Evolutionary conservation across 2,113 vertebrate species (phyloP).

Genomic region (Hylia prasina): DNA sequence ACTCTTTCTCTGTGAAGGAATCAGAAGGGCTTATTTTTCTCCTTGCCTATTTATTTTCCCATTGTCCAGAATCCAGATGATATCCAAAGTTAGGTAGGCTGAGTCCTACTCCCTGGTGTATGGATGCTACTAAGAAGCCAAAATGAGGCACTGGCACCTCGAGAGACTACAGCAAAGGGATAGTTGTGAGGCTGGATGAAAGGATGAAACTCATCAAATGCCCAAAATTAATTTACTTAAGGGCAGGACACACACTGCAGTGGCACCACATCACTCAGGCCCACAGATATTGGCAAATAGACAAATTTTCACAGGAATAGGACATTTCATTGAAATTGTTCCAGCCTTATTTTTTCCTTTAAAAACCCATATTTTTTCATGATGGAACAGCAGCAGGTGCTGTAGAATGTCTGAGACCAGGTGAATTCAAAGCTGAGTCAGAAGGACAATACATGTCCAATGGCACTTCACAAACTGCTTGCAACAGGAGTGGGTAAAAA

Average conservation of each 20-base stretch:
- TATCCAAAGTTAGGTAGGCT: background rate
- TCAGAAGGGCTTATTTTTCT: background rate
- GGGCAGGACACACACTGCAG: background rate
- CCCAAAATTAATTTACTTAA: background rate
- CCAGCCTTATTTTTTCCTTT: background rate
- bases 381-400: background rate
- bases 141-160: background rate
- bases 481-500: background rate
- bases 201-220: background rate
- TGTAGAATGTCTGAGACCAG: background rate
- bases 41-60: background rate
- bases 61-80: background rate
- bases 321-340: background rate
- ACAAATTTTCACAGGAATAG: background rate
- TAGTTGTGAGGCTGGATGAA: background rate
- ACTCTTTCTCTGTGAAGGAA: background rate
- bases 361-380: background rate
- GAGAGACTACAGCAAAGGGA: fast-evolving
- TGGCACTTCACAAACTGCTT: background rate
- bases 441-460: background rate
- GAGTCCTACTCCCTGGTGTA: background rate
- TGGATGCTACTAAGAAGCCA: background rate
- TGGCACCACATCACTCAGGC: background rate
- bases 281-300: background rate
- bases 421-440: background rate